Evolutionary conservation across 2,113 vertebrate genomes (phyloP).

Genomic region (Promerops cafer): DNA sequence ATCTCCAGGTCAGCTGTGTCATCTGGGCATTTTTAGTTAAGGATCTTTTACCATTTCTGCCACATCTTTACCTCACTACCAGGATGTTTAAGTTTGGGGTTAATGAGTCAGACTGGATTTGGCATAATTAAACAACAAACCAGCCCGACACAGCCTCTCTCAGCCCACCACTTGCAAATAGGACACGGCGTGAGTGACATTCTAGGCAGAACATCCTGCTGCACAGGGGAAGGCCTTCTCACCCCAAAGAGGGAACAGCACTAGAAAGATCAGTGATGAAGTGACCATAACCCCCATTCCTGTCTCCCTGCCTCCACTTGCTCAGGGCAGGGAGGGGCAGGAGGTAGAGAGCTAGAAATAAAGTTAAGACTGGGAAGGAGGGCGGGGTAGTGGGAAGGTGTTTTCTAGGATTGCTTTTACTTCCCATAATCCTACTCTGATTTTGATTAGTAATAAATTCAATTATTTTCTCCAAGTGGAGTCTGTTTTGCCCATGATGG

Average conservation of each 20-base stretch:
- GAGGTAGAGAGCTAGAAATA: not conserved
- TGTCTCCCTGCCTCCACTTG: not conserved
- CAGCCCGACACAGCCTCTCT: not conserved
- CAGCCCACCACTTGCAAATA: not conserved
- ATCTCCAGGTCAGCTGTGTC: not conserved
- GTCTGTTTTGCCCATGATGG: not conserved
- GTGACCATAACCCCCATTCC: not conserved
- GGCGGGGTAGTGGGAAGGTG: fast-evolving
- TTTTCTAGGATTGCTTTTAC: not conserved
- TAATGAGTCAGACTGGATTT: not conserved
- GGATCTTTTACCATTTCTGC: not conserved
- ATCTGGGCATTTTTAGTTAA: not conserved
- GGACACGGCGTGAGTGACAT: not conserved
- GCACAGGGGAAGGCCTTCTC: not conserved
- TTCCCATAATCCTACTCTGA: not conserved
- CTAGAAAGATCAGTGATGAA: not conserved
- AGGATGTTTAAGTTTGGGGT: not conserved
- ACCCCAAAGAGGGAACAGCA: not conserved
- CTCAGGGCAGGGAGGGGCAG: not conserved
- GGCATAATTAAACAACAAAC: not conserved
- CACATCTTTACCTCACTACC: not conserved
- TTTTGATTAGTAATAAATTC: not conserved
- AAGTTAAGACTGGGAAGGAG: not conserved
- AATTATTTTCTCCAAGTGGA: not conserved
- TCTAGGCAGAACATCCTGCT: not conserved